These are phyloP conservation scores for Plebejus argus DNA, from an alignment of 2,888 invertebrate genomes.

Conservation along the genomic window DNA sequence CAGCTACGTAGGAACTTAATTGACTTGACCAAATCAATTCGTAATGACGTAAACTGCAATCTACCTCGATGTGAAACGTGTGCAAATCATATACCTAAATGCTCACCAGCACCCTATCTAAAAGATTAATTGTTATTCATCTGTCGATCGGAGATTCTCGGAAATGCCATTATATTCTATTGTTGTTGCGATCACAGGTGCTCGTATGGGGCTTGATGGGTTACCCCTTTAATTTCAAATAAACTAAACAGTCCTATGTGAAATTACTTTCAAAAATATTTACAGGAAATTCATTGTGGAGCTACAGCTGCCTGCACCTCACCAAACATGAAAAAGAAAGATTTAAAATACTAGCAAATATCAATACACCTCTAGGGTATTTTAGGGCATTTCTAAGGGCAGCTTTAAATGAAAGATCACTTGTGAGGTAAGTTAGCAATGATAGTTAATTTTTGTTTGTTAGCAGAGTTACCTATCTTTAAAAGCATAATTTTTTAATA, in stretches of 20 bases:
- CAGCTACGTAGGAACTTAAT: too few species aligned
- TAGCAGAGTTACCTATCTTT: background rate
- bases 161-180: too few species aligned
- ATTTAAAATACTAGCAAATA: conserved; percentile 83
- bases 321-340: conserved; percentile 94
- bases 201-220: too few species aligned
- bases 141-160: too few species aligned
- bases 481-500: background rate
- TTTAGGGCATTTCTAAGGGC: conserved; percentile 95
- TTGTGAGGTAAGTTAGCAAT: conserved; percentile 81
- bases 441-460: background rate
- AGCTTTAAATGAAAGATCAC: conserved; percentile 93
- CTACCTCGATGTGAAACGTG: too few species aligned
- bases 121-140: background rate
- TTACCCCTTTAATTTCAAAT: background rate
- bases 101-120: too few species aligned
- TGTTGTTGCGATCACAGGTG: too few species aligned
- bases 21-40: too few species aligned
- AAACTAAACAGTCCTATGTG: background rate
- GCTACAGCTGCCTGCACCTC: conserved; percentile 88
- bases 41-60: too few species aligned
- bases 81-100: too few species aligned
- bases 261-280: background rate
- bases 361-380: conserved; percentile 84
- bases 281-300: conserved; percentile 85